Base-by-base conservation (phyloP, 2,113 vertebrate species). In the Tringa solitaria region DNA sequence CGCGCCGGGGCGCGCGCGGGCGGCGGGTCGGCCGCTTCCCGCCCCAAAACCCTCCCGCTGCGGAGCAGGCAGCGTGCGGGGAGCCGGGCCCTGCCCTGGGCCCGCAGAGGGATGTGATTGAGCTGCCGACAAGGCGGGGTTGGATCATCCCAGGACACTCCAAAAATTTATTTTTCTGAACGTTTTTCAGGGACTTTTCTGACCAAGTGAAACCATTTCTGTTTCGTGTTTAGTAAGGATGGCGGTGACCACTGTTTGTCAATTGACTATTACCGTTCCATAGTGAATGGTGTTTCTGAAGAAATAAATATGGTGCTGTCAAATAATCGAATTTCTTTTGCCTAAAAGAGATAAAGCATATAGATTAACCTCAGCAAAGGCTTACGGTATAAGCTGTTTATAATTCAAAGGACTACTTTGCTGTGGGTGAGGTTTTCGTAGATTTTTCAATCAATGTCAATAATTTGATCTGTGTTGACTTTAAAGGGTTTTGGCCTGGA, bases 181-280 rank as follows among this genome's bases (percentile, higher is more conserved):
- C 32, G 8, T 7, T 17, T 37, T 10, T 28, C 37, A 20, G 35
- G 32, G n/a, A 7, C 56, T 67, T 35, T 6, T 8, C 59, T 22
- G 37, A 27, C 3, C 10, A 37, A 35, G n/a, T 19, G 3, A 12
- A 74, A 37, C 43, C 8, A 0, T 16, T 43, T n/a, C 14, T 24
- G 13, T 10, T 50, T 30, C 5, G 0, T 3, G 8, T 69, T 43
- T 32, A 14, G 5, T 11, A 6, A 30, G 37, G 64, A 3, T 10
- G 54, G 1, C 17, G 59, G 12, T 22, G 51, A 4, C 5, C 0
- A 18, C 35, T 41, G 3, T 54, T 64, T 28, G 21, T 33, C 20
- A 33, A 0, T 75, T 48, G 24, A 14, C 45, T 53, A 5, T 4
- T 27, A 3, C 23, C 0, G 0, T 32, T 51, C 5, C 0, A 1